Conservation (phyloP, 1,140 invertebrate species). For the Ceratosolen solmsi region DNA sequence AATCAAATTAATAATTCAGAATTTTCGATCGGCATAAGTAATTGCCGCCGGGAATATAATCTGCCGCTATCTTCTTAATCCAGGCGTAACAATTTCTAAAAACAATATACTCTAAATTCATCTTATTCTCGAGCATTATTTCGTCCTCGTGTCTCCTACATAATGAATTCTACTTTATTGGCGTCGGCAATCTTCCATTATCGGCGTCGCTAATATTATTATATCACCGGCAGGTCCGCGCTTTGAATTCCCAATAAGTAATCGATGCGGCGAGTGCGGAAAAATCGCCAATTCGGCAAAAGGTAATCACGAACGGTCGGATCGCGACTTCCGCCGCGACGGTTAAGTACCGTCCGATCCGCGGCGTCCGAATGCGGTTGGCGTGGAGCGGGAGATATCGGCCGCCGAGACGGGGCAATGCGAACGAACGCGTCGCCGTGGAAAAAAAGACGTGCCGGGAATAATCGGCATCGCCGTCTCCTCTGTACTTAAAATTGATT, state of each 20-base stretch:
- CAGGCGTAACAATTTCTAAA: too few species aligned
- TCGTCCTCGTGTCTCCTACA: neutral
- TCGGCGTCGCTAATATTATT: neutral
- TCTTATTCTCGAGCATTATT: neutral
- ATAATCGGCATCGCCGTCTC: slow-evolving; percentile 32
- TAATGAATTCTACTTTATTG: neutral
- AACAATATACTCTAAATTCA: neutral
- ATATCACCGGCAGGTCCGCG: neutral
- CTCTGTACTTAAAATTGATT: slow-evolving; percentile 49
- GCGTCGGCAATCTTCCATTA: neutral
- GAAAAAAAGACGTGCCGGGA: slow-evolving; percentile 42
- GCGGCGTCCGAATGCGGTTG: neutral
- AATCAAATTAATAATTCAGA: neutral
- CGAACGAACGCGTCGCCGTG: neutral
- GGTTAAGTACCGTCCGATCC: neutral
- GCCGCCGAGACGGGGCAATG: neutral
- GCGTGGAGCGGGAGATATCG: neutral
- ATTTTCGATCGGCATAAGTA: neutral
- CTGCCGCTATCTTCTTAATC: too few species aligned
- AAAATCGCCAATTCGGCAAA: neutral
- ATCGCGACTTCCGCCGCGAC: neutral
- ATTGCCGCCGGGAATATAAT: too few species aligned
- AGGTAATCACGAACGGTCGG: neutral
- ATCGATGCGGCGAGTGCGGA: neutral
- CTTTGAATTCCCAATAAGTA: neutral